A percentile compares a stretch with the other conserved stretches of the same genome.
These are phyloP conservation scores for Rhynchophorus ferrugineus DNA, from an alignment of 1,140 invertebrate genomes.

Conservation along the genomic window DNA sequence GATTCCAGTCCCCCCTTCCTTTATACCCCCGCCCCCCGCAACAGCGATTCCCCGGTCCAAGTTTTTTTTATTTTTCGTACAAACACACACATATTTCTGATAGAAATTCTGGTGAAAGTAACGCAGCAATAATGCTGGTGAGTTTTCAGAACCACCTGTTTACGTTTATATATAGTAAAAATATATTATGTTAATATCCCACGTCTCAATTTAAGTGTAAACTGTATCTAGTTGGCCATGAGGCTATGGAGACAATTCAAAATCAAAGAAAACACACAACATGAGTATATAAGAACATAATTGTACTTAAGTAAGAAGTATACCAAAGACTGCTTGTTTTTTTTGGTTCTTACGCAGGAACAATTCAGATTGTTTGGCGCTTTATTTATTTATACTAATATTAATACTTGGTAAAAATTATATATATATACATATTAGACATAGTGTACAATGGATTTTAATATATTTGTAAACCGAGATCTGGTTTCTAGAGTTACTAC, in stretches of 20 bases:
- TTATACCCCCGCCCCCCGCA: no score
- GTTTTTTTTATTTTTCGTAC: not conserved
- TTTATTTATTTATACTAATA: conserved; percentile 14
- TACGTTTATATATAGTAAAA: no score
- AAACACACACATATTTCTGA: no score
- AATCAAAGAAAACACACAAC: no score
- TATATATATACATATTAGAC: not conserved
- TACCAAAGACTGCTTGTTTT: conserved; percentile 24
- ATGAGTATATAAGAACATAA: conserved; percentile 1
- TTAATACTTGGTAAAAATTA: not conserved
- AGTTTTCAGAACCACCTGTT: no score
- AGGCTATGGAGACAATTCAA: no score
- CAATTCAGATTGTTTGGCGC: conserved; percentile 12
- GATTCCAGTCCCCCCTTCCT: not conserved
- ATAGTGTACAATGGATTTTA: not conserved
- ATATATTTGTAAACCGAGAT: not conserved
- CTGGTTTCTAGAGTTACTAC: not conserved
- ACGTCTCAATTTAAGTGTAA: no score
- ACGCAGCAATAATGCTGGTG: no score
- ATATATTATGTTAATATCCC: no score
- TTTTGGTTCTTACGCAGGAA: conserved; percentile 14
- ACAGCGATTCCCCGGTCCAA: no score
- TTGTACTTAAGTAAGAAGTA: conserved; percentile 23
- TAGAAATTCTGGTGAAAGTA: no score
- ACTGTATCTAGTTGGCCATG: no score